Conservation (phyloP, 2,797 vertebrate genomes). For the Parotocinclus haroldoi region DNA sequence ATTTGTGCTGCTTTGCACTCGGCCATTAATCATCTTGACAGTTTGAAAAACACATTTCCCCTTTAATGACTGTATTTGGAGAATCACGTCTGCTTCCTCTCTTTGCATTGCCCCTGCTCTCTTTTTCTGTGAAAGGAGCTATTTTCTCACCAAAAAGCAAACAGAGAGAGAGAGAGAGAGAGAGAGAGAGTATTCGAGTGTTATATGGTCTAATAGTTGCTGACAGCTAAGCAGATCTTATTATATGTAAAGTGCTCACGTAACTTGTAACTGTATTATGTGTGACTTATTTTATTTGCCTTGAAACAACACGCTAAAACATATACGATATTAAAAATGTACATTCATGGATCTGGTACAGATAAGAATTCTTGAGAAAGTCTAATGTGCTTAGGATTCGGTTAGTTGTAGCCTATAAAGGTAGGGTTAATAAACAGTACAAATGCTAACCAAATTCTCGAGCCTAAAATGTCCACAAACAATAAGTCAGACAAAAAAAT, state of each 20-base stretch:
- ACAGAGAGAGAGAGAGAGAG: not conserved
- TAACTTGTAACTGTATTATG: slow-evolving; percentile 16
- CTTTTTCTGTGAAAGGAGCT: slow-evolving; percentile 50
- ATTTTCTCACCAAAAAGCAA: slow-evolving; percentile 33
- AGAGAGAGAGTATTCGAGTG: slow-evolving; percentile 2
- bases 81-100: slow-evolving; percentile 86
- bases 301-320: too few species aligned
- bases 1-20: slow-evolving; percentile 98
- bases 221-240: slow-evolving; percentile 33
- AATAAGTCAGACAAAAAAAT: too few species aligned
- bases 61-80: slow-evolving; percentile 99
- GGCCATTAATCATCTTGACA: slow-evolving; percentile 99
- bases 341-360: too few species aligned
- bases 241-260: slow-evolving; percentile 10
- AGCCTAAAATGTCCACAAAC: too few species aligned
- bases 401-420: too few species aligned
- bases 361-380: too few species aligned
- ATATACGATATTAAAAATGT: too few species aligned
- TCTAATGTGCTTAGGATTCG: too few species aligned
- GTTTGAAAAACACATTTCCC: slow-evolving; percentile 99
- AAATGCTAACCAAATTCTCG: too few species aligned
- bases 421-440: too few species aligned
- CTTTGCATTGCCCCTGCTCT: slow-evolving; percentile 64
- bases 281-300: not conserved
- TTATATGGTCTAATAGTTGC: slow-evolving; percentile 47